Evolutionary conservation across 2,113 vertebrate species (phyloP), one percentile per base, ranked within the genome.

Genomic region (Oncorhynchus kisutch): DNA sequence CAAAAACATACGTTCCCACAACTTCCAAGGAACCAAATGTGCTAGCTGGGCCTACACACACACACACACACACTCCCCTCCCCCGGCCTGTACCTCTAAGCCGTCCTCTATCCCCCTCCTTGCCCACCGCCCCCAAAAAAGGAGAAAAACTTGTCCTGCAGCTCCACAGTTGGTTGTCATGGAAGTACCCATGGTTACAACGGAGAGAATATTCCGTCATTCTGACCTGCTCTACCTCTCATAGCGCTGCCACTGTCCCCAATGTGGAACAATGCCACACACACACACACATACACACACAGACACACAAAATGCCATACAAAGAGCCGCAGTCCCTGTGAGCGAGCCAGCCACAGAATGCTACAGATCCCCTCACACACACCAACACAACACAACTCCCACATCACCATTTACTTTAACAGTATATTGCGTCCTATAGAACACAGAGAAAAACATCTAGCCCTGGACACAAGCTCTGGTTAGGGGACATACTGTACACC

Each of bases 161-260:
- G 77, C 77, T 70, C 81, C 70, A 72, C 81, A 49, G 78, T 75
- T 85, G 82, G 88, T 91, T 80, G 78, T 81, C 86, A 87, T 84
- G 89, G 88, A 83, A 78, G 86, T 92, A 76, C 70, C 92, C 84
- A 91, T 92, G 84, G 88, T 31, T 85, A 92, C 88, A 27, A 6
- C 39, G 82, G 86, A 84, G 66, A 78, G 78, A 88, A 85, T 77
- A 87, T 84, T 86, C 75, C 77, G 81, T 85, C 81, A 81, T 77
- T 34, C 49, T 74, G 76, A n/a, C 76, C 73, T 80, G 79, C 70
- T 82, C 76, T 75, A 81, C 80, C 85, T 85, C 80, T 79, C 27
- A 27, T 67, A 78, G 79, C 80, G 81, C 72, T 79, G 72, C 67
- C 78, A 73, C 81, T 66, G 70, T 75, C 77, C 78, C 82, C 79